Evolutionary conservation across 2,888 invertebrate genomes (phyloP).

Genomic region (Xestia ashworthii): DNA sequence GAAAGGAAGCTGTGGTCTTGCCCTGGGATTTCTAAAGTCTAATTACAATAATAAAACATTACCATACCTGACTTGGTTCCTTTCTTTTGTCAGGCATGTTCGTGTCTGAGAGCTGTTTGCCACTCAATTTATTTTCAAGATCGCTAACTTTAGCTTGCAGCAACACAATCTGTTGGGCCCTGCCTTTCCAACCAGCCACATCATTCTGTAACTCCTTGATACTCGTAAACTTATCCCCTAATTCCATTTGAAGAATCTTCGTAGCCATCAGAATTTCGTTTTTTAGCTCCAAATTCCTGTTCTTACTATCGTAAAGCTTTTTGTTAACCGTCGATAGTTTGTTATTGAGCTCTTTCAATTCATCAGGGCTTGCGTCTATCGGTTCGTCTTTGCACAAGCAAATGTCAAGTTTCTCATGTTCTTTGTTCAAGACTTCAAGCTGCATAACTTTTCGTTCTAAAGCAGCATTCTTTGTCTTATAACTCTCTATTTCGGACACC

Average conservation of each 20-base stretch:
- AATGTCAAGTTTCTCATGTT: constrained; percentile 79
- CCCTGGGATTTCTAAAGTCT: background rate
- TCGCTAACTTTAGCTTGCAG: constrained; percentile 93
- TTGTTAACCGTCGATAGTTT: constrained; percentile 91
- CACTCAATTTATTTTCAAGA: constrained; percentile 91
- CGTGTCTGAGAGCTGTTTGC: constrained; percentile 77
- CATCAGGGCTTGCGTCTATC: constrained; percentile 80
- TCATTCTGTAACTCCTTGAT: constrained; percentile 91
- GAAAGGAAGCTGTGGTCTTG: background rate
- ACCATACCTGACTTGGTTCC: constrained; percentile 79
- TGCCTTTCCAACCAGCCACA: constrained; percentile 93
- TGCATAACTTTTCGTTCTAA: constrained; percentile 89
- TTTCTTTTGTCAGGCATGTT: constrained; percentile 74
- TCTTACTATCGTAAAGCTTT: constrained; percentile 93
- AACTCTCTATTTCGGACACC: constrained; percentile 91
- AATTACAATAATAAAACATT: background rate
- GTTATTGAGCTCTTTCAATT: constrained; percentile 91
- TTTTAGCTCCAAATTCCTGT: constrained; percentile 92
- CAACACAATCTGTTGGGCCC: constrained; percentile 94
- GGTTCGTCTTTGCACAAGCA: constrained; percentile 88
- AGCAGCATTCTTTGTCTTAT: constrained; percentile 90
- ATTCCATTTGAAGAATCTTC: constrained; percentile 94
- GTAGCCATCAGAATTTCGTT: constrained; percentile 93
- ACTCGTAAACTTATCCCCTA: constrained; percentile 93
- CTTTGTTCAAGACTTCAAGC: constrained; percentile 82